Evolutionary conservation across 2,888 invertebrate species (phyloP).

Genomic region (Philhelius pedissequus): DNA sequence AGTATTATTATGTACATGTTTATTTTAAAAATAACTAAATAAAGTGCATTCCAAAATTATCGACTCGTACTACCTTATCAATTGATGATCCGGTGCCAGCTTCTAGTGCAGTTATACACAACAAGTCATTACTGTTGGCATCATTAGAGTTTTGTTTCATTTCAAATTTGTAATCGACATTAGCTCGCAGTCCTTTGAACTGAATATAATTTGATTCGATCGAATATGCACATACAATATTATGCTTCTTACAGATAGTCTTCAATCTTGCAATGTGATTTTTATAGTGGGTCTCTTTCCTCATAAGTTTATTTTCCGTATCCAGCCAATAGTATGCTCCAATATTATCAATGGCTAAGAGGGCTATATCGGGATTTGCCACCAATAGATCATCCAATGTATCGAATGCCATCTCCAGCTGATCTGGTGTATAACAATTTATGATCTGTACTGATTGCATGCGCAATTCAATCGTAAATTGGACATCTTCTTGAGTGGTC

Average conservation of each 20-base stretch:
- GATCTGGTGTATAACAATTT: constrained; percentile 70
- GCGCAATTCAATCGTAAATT: constrained; percentile 61
- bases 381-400: constrained; percentile 77
- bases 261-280: constrained; percentile 68
- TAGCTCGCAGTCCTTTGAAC: constrained; percentile 15
- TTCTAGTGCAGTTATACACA: not conserved
- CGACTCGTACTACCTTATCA: constrained; percentile 20
- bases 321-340: constrained; percentile 80
- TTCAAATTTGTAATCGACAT: constrained; percentile 50
- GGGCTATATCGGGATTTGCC: constrained; percentile 76
- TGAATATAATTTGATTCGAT: constrained; percentile 69
- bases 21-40: not conserved
- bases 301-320: constrained; percentile 61
- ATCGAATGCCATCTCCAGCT: constrained; percentile 71
- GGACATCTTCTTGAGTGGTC: constrained; percentile 46
- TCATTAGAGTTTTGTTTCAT: not conserved
- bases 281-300: constrained; percentile 71
- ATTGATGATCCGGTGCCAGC: not conserved
- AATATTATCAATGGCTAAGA: constrained; percentile 80
- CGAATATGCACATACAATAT: constrained; percentile 71
- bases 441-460: constrained; percentile 69
- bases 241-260: constrained; percentile 70
- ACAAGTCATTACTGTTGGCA: not conserved
- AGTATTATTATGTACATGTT: too few relatives aligned
- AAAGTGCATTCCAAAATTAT: constrained; percentile 42